phyloP scores from a whole-genome alignment of 2,888 invertebrate species.

The Cosmorhoe ocellata region DNA sequence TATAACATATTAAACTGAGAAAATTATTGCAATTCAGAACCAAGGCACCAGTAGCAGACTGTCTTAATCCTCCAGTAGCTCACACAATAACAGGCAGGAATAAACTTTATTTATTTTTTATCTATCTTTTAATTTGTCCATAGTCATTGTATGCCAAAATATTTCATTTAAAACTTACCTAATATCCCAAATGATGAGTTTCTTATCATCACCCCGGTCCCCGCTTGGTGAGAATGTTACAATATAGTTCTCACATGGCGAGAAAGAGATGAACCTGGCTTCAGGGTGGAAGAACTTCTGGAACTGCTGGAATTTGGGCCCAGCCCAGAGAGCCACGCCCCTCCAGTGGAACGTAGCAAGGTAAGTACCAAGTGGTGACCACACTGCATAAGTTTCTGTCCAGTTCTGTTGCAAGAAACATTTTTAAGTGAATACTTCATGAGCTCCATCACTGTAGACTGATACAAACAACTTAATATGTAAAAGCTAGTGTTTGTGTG shows the following conservation, averaged over 20 bases:
- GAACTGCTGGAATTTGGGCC: conserved; percentile 95
- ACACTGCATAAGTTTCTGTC: conserved; percentile 97
- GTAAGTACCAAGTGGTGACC: conserved; percentile 99
- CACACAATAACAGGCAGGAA: no score
- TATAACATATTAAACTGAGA: no score
- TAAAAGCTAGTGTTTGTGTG: no score
- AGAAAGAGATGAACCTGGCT: conserved; percentile 98
- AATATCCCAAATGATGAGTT: conserved; percentile 98
- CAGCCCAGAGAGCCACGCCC: conserved; percentile 99
- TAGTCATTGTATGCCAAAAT: no score
- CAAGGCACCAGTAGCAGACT: no score
- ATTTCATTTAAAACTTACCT: conserved; percentile 82
- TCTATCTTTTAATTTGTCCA: no score
- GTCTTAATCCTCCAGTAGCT: no score
- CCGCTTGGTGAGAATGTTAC: conserved; percentile 95
- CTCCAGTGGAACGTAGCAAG: conserved; percentile 97
- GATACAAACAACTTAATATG: no score
- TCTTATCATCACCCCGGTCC: conserved; percentile 87
- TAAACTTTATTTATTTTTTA: no score
- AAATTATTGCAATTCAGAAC: no score
- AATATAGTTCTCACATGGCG: conserved; percentile 97
- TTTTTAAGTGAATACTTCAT: no score
- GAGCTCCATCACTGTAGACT: no score
- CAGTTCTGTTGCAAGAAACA: conserved; percentile 85
- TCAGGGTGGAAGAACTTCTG: conserved; percentile 94